Conservation (phyloP, 2,113 vertebrate genomes). For the Reinhardtius hippoglossoides region DNA sequence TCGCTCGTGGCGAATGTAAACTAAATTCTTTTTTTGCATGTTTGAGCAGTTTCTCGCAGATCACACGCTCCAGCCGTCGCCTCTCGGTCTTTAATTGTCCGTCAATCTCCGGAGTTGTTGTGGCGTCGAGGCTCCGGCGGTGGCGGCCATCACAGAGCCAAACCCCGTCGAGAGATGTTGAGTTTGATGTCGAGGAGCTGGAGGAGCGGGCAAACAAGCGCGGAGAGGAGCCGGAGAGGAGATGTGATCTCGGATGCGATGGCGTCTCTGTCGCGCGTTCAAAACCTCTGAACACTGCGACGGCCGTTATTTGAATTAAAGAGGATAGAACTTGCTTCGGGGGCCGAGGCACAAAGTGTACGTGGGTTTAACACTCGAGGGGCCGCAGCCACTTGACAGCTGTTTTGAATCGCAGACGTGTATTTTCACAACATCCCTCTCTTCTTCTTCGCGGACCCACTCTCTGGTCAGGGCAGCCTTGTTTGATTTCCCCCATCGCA, state of each 20-base stretch:
- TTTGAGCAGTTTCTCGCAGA: constrained; percentile 61
- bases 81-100: constrained; percentile 72
- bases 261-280: constrained; percentile 44
- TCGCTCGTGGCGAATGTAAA: constrained; percentile 60
- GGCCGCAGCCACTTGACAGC: constrained; percentile 57
- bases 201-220: constrained; percentile 64
- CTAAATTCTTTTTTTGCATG: constrained; percentile 70
- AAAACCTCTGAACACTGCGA: constrained; percentile 35
- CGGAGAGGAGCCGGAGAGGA: constrained; percentile 32
- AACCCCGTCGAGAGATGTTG: constrained; percentile 52
- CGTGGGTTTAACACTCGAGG: constrained; percentile 52
- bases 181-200: constrained; percentile 68
- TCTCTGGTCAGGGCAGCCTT: constrained; percentile 52
- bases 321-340: constrained; percentile 38
- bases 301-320: constrained; percentile 64
- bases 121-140: constrained; percentile 37
- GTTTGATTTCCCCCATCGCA: constrained; percentile 47
- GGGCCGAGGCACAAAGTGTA: constrained; percentile 36
- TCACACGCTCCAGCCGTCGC: constrained; percentile 57
- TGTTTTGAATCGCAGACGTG: constrained; percentile 60
- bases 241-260: constrained; percentile 49
- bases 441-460: constrained; percentile 20
- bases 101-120: constrained; percentile 58
- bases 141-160: constrained; percentile 64
- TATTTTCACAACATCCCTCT: constrained; percentile 51